phyloP scores from a whole-genome alignment of 2,113 vertebrate species.

The Verasper variegatus region DNA sequence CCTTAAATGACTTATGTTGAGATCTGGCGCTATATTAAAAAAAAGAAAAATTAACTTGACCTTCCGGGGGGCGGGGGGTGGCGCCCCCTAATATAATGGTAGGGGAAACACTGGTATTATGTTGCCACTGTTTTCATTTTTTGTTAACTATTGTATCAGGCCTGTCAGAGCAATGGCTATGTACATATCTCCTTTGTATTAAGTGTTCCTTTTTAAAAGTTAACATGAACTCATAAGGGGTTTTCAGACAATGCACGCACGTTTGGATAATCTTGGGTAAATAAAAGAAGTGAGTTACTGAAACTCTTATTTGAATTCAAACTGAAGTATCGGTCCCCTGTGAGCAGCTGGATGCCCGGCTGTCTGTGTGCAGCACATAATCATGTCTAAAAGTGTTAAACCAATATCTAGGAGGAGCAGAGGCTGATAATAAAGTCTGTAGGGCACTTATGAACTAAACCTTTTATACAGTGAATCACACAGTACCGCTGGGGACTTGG shows the following conservation, averaged over 20 bases:
- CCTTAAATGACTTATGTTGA: too few relatives aligned
- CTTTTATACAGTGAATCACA: conserved; percentile 18
- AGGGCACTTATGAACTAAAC: conserved; percentile 36
- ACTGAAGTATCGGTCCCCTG: neutral
- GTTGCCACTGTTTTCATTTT: too few relatives aligned
- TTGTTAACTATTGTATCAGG: too few relatives aligned
- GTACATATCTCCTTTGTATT: neutral
- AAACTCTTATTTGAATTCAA: conserved; percentile 35
- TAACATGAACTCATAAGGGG: neutral
- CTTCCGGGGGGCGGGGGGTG: too few relatives aligned
- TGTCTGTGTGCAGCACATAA: conserved; percentile 27
- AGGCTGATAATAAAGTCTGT: conserved; percentile 35
- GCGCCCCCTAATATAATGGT: too few relatives aligned
- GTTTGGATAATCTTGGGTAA: neutral
- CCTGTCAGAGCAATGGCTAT: neutral
- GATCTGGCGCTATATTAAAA: too few relatives aligned
- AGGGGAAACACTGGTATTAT: too few relatives aligned
- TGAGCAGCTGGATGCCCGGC: conserved; percentile 23
- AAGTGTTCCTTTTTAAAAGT: neutral
- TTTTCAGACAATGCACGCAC: neutral
- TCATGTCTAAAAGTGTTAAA: conserved; percentile 41
- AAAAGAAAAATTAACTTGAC: too few relatives aligned
- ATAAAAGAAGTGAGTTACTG: neutral
- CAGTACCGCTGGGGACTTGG: conserved; percentile 5
- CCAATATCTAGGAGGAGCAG: conserved; percentile 21